phyloP scores from a whole-genome alignment of 2,888 invertebrate species.

The Notocelia uddmanniana region DNA sequence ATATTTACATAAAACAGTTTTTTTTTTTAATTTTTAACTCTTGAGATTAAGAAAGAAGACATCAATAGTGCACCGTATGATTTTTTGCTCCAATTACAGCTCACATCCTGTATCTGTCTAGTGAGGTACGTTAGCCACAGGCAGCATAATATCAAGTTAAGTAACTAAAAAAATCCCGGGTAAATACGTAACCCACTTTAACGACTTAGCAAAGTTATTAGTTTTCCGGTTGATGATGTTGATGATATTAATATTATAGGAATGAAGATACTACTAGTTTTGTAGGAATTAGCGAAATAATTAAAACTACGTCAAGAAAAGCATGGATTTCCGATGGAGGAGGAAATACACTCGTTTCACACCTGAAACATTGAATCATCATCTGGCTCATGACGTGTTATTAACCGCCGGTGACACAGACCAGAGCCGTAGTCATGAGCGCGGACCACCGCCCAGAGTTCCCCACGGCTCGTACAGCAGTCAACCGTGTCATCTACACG shows the following conservation, averaged over 20 bases:
- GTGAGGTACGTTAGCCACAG: too few relatives aligned
- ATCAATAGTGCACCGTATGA: too few relatives aligned
- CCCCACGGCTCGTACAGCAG: background rate
- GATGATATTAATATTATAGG: constrained; percentile 1
- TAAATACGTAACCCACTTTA: too few relatives aligned
- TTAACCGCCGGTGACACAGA: constrained; percentile 27
- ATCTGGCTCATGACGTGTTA: constrained; percentile 1
- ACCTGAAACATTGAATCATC: constrained; percentile 32
- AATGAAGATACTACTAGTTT: constrained; percentile 1
- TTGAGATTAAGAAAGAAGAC: too few relatives aligned
- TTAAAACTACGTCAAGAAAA: background rate
- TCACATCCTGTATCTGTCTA: too few relatives aligned
- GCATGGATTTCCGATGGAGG: background rate
- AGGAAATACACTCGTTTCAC: constrained; percentile 16
- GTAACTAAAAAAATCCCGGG: too few relatives aligned
- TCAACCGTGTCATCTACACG: background rate
- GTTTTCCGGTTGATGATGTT: background rate
- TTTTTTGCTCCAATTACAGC: too few relatives aligned
- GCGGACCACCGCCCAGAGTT: background rate
- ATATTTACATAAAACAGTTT: too few relatives aligned
- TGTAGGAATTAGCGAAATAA: background rate
- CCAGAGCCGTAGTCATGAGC: background rate
- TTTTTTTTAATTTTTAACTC: too few relatives aligned
- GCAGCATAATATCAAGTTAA: too few relatives aligned
- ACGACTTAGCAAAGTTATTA: background rate